A percentile compares a stretch with the other conserved stretches of the same genome.
These are phyloP conservation scores for Drosophila asahinai DNA, from an alignment of 1,140 invertebrate species.

Conservation along the genomic window DNA sequence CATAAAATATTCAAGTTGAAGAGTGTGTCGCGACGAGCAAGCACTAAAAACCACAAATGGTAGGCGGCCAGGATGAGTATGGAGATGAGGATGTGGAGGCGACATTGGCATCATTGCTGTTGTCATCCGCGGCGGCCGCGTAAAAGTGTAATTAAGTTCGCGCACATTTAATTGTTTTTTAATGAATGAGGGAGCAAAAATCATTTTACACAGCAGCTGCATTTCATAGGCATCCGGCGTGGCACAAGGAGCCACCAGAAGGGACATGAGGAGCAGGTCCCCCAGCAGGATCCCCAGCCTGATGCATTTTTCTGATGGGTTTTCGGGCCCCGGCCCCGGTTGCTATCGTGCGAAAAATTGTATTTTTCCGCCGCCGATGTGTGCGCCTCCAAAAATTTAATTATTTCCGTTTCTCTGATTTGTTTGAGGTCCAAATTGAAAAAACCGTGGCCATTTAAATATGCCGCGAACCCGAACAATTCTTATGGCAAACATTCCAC, in stretches of 20 bases:
- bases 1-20: slow-evolving; percentile 67
- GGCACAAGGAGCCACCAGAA: slow-evolving; percentile 7
- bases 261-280: too few species aligned
- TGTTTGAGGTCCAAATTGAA: slow-evolving; percentile 34
- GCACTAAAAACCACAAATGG: slow-evolving; percentile 39
- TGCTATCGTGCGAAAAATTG: slow-evolving; percentile 39
- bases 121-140: slow-evolving; percentile 48
- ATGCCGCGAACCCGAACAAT: slow-evolving; percentile 24
- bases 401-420: slow-evolving; percentile 52
- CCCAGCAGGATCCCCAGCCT: background rate
- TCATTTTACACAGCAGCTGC: slow-evolving; percentile 62
- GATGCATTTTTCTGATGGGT: slow-evolving; percentile 26
- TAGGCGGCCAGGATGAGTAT: slow-evolving; percentile 8
- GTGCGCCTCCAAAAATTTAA: slow-evolving; percentile 41
- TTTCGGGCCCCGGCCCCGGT: slow-evolving; percentile 5
- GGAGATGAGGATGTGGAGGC: slow-evolving; percentile 11
- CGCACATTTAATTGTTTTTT: slow-evolving; percentile 78
- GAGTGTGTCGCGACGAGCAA: slow-evolving; percentile 33
- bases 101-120: slow-evolving; percentile 37
- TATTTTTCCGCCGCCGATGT: slow-evolving; percentile 19
- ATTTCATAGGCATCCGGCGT: slow-evolving; percentile 44
- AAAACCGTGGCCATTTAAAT: slow-evolving; percentile 35
- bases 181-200: slow-evolving; percentile 72
- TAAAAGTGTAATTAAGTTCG: slow-evolving; percentile 79
- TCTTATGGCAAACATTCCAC: slow-evolving; percentile 38